Percentiles rank a stretch among this genome's conserved stretches.
These are phyloP conservation scores for Agonopterix subpropinquella DNA, from an alignment of 2,888 invertebrate species.

Conservation along the genomic window DNA sequence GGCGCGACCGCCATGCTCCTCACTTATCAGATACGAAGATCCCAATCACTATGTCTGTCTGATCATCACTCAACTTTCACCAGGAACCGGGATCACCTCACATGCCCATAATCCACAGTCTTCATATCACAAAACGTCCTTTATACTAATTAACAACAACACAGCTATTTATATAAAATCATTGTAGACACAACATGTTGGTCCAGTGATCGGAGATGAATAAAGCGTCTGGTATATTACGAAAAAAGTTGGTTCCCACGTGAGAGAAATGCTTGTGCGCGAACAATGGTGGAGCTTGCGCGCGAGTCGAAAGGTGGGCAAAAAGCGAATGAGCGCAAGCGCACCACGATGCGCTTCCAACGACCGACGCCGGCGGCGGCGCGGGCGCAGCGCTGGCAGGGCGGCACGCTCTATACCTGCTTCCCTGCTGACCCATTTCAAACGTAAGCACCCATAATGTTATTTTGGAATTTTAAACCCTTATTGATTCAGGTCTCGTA, in stretches of 20 bases:
- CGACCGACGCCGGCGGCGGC: constrained; percentile 7
- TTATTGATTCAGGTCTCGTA: constrained; percentile 9
- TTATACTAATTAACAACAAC: constrained; percentile 19
- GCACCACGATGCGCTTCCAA: neutral
- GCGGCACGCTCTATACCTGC: constrained; percentile 46
- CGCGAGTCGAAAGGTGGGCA: constrained; percentile 73
- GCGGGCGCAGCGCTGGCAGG: constrained; percentile 10
- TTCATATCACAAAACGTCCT: constrained; percentile 36
- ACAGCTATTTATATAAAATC: constrained; percentile 22
- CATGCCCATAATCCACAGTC: constrained; percentile 42
- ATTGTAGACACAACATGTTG: constrained; percentile 42
- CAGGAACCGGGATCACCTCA: constrained; percentile 31
- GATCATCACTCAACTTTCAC: constrained; percentile 66
- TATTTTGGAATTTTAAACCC: constrained; percentile 27
- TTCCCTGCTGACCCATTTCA: constrained; percentile 72
- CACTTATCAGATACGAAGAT: constrained; percentile 43
- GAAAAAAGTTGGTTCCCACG: constrained; percentile 63
- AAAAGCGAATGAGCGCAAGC: constrained; percentile 66
- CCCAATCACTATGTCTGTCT: constrained; percentile 50
- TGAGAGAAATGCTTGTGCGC: constrained; percentile 62
- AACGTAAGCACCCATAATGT: constrained; percentile 25
- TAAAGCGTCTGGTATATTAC: constrained; percentile 53
- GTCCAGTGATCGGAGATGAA: constrained; percentile 39
- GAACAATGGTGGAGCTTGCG: constrained; percentile 65
- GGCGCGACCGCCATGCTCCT: constrained; percentile 51